Evolutionary conservation across 2,797 vertebrate species (phyloP).

Genomic region (Falco rusticolus): DNA sequence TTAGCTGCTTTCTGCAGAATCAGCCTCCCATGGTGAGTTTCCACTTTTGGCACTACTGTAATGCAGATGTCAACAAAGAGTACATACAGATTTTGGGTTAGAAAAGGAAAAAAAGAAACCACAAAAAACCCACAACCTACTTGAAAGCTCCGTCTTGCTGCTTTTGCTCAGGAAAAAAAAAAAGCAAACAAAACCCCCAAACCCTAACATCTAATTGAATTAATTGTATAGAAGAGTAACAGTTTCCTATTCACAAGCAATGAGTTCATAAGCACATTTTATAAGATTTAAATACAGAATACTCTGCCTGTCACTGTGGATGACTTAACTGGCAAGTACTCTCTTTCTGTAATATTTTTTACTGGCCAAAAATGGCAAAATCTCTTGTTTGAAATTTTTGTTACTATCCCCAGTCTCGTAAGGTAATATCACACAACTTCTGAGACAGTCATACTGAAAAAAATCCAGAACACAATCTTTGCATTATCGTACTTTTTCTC

Average conservation of each 20-base stretch:
- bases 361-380: background rate
- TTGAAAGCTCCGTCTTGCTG: background rate
- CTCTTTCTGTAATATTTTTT: background rate
- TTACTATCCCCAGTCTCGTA: background rate
- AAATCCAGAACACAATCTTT: background rate
- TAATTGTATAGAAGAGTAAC: background rate
- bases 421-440: background rate
- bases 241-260: background rate
- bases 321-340: background rate
- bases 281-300: background rate
- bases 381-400: background rate
- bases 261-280: background rate
- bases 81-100: background rate
- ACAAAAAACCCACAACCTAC: background rate
- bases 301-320: background rate
- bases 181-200: background rate
- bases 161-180: background rate
- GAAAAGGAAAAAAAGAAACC: fast-evolving
- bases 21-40: background rate
- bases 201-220: background rate
- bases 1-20: background rate
- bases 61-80: background rate
- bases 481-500: background rate
- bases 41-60: background rate
- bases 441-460: background rate